Evolutionary conservation across 2,888 invertebrate genomes (phyloP).

Genomic region (Diplolepis rosae): DNA sequence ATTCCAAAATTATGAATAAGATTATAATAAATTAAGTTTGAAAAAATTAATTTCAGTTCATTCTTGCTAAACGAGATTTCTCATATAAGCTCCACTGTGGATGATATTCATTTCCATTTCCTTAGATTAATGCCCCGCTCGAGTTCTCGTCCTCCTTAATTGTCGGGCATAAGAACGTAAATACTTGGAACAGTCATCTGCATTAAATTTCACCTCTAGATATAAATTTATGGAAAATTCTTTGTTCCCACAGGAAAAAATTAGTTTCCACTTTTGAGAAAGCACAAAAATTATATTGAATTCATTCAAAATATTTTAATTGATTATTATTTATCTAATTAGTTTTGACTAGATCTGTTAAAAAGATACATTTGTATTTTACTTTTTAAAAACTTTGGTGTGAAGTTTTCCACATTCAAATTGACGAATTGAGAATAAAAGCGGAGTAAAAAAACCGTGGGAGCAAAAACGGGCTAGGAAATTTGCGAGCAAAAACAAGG

Average conservation of each 20-base stretch:
- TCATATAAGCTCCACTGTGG: background rate
- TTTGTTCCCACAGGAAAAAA: background rate
- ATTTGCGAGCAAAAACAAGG: too few species aligned
- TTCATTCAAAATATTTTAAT: too few species aligned
- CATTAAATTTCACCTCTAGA: constrained; percentile 8
- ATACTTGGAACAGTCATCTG: constrained; percentile 13
- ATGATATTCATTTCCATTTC: constrained; percentile 7
- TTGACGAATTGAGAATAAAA: too few species aligned
- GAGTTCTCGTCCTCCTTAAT: constrained; percentile 14
- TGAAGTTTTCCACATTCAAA: too few species aligned
- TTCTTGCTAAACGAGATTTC: constrained; percentile 11
- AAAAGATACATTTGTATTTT: too few species aligned
- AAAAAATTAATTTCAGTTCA: constrained; percentile 12
- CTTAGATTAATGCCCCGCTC: constrained; percentile 16
- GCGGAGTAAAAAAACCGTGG: too few species aligned
- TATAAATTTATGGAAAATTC: background rate
- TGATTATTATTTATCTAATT: too few species aligned
- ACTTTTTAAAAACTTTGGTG: too few species aligned
- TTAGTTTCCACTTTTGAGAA: too few species aligned
- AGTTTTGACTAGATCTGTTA: too few species aligned
- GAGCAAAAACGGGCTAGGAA: too few species aligned
- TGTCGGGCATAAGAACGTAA: constrained; percentile 18
- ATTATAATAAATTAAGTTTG: background rate
- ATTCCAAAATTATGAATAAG: background rate
- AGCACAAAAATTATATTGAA: too few species aligned